Conservation (phyloP, 2,888 invertebrate species). For the Tenodera sinensis region DNA sequence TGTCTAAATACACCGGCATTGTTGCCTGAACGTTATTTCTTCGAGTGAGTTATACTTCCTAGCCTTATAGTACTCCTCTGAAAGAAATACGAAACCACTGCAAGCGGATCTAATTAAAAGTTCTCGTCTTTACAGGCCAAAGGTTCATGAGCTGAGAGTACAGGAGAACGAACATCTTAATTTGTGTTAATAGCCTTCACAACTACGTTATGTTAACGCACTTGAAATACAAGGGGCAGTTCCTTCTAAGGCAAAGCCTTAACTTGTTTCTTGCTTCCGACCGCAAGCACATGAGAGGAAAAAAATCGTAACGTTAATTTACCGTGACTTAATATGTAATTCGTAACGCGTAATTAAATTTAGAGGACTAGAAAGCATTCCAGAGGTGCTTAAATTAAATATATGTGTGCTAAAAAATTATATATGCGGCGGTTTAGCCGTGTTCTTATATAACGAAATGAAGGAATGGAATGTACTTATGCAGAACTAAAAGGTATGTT, state of each 20-base stretch:
- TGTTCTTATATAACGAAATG: background rate
- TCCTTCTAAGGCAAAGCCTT: background rate
- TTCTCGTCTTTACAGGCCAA: background rate
- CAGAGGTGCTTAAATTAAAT: background rate
- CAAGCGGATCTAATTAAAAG: background rate
- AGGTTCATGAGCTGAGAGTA: background rate
- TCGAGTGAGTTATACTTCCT: background rate
- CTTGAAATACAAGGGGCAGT: background rate
- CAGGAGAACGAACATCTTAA: background rate
- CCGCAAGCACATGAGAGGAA: background rate
- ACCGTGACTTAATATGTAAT: background rate
- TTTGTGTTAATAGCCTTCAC: background rate
- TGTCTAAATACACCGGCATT: background rate
- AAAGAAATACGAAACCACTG: background rate
- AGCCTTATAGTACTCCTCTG: background rate
- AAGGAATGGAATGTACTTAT: background rate
- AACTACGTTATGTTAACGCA: background rate
- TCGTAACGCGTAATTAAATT: slow-evolving; percentile 15
- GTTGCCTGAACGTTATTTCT: background rate
- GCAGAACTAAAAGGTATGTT: background rate
- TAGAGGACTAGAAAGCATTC: background rate
- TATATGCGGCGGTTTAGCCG: background rate
- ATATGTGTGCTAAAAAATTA: background rate
- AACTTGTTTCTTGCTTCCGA: background rate
- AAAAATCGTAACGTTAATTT: background rate